Evolutionary conservation across 2,113 vertebrate species (phyloP), one percentile per base, ranked within the genome.

Genomic region (Polyodon spathula): DNA sequence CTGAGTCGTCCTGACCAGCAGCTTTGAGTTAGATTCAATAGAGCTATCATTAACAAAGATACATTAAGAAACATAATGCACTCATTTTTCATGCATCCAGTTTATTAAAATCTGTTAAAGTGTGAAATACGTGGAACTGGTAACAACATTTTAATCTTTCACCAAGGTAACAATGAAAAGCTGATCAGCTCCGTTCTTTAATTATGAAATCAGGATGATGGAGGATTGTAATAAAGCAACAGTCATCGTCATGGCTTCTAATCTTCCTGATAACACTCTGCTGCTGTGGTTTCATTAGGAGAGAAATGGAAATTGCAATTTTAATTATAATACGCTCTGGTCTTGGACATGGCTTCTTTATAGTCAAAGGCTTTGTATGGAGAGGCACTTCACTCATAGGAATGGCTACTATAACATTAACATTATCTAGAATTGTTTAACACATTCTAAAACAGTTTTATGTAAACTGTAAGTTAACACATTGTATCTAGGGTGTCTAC

Each of bases 161-260:
- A 67, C 79, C 80, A 83, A 83, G 80, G 82, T 83, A 86, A 87
- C 82, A 82, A 83, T 74, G 85, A 79, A 86, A 86, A 82, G 78
- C 77, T 85, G 82, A 90, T 86, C 84, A 83, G 86, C 86, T 87
- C 66, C 68, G 81, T 85, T 85, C 77, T 78, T 81, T 84, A 87
- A 88, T 89, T 85, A 84, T 78, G 81, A 84, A 79, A 86, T 79
- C 74, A 84, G 84, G 81, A 84, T 87, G 84, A 86, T 85, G 78
- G 80, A 88, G 80, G 80, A 84, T 82, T 80, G 76, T 86, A 86
- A 86, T 88, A 83, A 82, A 76, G 75, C 77, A 72, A 68, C 74
- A 82, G 84, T 81, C 74, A 79, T 63, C 73, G 63, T 79, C 61
- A 66, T 71, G 75, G 68, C 79, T 78, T 77, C 71, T 82, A 74